A percentile compares a stretch with the other conserved stretches of the same genome.
Evolutionary conservation across 2,113 vertebrate species (phyloP).

Genomic region (Crotalus horridus): DNA sequence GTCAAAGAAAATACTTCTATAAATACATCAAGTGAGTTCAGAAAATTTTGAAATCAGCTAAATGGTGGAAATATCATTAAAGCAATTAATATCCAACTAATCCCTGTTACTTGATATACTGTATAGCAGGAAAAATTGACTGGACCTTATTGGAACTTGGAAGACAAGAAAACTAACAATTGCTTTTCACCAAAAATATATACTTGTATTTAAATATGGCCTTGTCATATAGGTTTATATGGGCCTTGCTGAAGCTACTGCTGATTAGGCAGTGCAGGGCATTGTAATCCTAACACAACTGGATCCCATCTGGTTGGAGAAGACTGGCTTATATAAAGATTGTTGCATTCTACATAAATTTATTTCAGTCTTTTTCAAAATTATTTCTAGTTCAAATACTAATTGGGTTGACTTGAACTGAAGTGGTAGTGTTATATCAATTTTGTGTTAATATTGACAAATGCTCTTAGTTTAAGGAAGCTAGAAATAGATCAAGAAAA

Average conservation of each 20-base stretch:
- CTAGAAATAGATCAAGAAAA: background rate
- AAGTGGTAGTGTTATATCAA: constrained; percentile 1
- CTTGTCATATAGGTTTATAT: background rate
- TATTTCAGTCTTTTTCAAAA: background rate
- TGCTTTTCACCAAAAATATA: background rate
- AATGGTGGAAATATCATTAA: background rate
- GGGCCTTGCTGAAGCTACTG: background rate
- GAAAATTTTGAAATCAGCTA: background rate
- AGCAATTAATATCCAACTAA: background rate
- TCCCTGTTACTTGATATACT: background rate
- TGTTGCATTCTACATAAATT: background rate
- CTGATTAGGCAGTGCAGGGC: background rate
- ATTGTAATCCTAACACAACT: background rate
- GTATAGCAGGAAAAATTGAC: background rate
- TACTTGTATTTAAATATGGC: background rate
- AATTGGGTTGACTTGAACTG: background rate
- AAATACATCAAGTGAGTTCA: background rate
- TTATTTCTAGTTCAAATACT: background rate
- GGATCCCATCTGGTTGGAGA: background rate
- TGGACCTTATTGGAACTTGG: background rate
- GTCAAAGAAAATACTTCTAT: background rate
- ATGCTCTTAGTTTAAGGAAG: background rate
- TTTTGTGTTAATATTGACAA: background rate
- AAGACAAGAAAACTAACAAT: background rate
- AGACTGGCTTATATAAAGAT: background rate